phyloP scores from a whole-genome alignment of 2,888 invertebrate genomes.

The Drosophila pseudotakahashii region DNA sequence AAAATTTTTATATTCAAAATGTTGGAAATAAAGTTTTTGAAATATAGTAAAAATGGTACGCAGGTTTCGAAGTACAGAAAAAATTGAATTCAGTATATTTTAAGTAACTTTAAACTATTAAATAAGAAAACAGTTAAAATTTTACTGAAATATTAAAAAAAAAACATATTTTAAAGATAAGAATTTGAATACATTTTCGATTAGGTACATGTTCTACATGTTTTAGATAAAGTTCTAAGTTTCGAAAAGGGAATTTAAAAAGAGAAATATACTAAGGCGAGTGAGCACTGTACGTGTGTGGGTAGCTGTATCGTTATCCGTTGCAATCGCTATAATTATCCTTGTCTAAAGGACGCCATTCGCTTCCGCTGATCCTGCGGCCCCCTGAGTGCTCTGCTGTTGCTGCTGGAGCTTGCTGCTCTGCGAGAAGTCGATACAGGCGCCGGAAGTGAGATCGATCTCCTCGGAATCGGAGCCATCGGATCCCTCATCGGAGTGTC shows the following conservation, averaged over 20 bases:
- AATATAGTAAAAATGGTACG: neutral
- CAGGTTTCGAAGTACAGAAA: neutral
- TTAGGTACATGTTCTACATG: too few relatives aligned
- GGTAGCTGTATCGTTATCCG: neutral
- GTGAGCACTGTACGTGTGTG: constrained; percentile 1
- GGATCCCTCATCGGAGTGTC: constrained; percentile 80
- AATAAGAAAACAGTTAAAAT: too few relatives aligned
- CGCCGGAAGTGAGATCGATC: constrained; percentile 84
- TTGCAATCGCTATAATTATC: neutral
- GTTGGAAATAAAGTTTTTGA: neutral
- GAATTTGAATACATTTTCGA: too few relatives aligned
- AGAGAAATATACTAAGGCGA: neutral
- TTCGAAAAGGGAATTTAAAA: neutral
- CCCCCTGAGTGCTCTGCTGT: constrained; percentile 21
- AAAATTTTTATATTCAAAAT: neutral
- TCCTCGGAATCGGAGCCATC: constrained; percentile 84
- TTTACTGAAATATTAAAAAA: too few relatives aligned
- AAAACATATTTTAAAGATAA: too few relatives aligned
- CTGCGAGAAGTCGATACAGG: constrained; percentile 84
- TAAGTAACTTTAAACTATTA: too few relatives aligned
- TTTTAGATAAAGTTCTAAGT: too few relatives aligned
- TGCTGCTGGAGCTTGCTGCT: constrained; percentile 77
- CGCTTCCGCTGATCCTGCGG: constrained; percentile 18
- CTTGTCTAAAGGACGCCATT: constrained; percentile 43
- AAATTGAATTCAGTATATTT: too few relatives aligned